phyloP scores from a whole-genome alignment of 92 coral and sea anemone species.

The Epizoanthus ramosus region DNA sequence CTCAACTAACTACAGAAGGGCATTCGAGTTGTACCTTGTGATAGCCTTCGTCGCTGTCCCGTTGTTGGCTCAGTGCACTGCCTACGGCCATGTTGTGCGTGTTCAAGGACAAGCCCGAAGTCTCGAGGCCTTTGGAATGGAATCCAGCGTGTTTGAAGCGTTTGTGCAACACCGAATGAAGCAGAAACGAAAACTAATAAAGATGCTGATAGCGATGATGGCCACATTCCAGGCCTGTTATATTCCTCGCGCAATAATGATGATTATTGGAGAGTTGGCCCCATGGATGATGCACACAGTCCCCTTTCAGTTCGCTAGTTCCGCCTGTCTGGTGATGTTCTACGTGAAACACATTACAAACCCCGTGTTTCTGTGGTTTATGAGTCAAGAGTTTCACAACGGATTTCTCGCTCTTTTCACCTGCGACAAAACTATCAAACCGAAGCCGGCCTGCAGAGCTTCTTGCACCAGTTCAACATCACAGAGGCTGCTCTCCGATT shows the following conservation, averaged over 20 bases:
- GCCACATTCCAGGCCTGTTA: constrained; percentile 59
- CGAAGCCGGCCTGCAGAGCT: background rate
- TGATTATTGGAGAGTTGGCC: constrained; percentile 58
- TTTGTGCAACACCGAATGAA: constrained; percentile 3
- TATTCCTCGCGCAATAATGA: constrained; percentile 60
- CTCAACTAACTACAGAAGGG: constrained; percentile 28
- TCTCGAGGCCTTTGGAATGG: background rate
- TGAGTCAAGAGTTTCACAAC: constrained; percentile 59
- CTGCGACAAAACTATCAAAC: background rate
- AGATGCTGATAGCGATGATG: constrained; percentile 49
- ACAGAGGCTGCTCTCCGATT: background rate
- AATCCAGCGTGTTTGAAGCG: background rate
- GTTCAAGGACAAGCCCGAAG: constrained; percentile 2
- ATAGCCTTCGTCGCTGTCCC: constrained; percentile 46
- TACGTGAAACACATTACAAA: constrained; percentile 64
- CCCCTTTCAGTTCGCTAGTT: constrained; percentile 20
- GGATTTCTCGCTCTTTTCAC: constrained; percentile 23
- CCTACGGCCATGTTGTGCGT: background rate
- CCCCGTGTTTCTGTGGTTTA: constrained; percentile 59
- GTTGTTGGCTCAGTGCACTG: background rate
- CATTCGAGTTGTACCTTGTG: constrained; percentile 49
- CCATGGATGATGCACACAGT: background rate
- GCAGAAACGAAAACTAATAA: constrained; percentile 17
- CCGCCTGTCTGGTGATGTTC: constrained; percentile 45
- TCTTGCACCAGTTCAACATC: background rate